Evolutionary conservation across 2,888 invertebrate genomes (phyloP).

Genomic region (Slavum lentiscoides): DNA sequence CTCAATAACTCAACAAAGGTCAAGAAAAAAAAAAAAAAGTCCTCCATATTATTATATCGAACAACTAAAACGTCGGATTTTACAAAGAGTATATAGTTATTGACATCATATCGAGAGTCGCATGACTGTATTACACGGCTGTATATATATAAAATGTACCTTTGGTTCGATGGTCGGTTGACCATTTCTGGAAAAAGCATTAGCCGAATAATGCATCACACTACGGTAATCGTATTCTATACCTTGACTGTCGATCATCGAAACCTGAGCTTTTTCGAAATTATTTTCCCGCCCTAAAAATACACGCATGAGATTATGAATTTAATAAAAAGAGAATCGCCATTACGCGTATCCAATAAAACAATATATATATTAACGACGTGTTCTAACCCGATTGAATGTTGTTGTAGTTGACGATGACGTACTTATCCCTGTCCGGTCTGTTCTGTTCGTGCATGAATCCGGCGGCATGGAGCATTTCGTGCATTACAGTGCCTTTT

Average conservation of each 20-base stretch:
- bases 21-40: not conserved
- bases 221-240: conserved; percentile 78
- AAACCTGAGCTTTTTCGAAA: conserved; percentile 69
- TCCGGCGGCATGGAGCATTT: conserved; percentile 77
- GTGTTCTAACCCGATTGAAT: conserved; percentile 65
- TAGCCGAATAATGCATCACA: conserved; percentile 81
- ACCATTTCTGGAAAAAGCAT: conserved; percentile 75
- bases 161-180: conserved; percentile 72
- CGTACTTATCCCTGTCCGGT: conserved; percentile 72
- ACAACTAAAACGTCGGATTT: not conserved
- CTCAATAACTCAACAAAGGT: not conserved
- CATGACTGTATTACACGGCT: not conserved
- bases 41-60: no score
- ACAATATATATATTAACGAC: not conserved
- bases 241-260: conserved; percentile 68
- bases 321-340: no score
- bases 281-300: conserved; percentile 67
- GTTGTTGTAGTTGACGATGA: conserved; percentile 70
- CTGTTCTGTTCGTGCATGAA: conserved; percentile 84
- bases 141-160: conserved; percentile 60
- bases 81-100: not conserved
- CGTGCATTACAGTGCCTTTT: conserved; percentile 77
- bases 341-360: not conserved
- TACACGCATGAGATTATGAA: not conserved
- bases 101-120: not conserved